Conservation (phyloP, 2,113 vertebrate species). For the Alethe diademata region DNA sequence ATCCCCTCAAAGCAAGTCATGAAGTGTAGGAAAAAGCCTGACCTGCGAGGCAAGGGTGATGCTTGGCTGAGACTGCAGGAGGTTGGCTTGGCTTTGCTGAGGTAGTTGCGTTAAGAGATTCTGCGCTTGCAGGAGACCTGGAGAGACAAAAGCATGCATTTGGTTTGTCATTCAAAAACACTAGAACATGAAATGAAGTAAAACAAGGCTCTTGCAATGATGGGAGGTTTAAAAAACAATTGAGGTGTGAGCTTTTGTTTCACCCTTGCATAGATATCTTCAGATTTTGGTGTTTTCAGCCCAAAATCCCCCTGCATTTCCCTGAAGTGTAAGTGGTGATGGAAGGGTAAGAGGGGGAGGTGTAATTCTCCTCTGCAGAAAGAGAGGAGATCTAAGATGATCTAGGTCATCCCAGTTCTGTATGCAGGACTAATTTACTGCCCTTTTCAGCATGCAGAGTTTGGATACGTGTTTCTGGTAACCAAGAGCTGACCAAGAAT, state of each 20-base stretch:
- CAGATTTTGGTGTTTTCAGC: neutral
- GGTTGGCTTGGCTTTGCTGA: conserved; percentile 99
- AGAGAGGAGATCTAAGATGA: neutral
- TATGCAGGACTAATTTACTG: neutral
- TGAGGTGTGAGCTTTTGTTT: neutral
- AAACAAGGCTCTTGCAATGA: neutral
- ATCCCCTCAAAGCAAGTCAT: neutral
- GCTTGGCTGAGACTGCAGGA: conserved; percentile 97
- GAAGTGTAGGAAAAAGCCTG: neutral
- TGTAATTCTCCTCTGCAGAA: neutral
- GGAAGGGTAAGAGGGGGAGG: neutral
- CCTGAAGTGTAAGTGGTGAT: neutral
- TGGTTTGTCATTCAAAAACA: neutral
- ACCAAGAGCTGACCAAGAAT: neutral
- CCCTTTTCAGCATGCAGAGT: neutral
- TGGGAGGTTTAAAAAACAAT: neutral
- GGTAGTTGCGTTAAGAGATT: conserved; percentile 99
- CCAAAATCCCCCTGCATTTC: neutral
- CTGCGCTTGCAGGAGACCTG: conserved; percentile 95
- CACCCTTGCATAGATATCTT: neutral
- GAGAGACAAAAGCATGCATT: neutral
- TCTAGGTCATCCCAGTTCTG: neutral
- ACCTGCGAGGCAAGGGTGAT: conserved; percentile 98
- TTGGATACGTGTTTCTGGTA: neutral
- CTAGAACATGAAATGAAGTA: neutral